phyloP scores from a whole-genome alignment of 2,888 invertebrate genomes.

The Phalera bucephala region DNA sequence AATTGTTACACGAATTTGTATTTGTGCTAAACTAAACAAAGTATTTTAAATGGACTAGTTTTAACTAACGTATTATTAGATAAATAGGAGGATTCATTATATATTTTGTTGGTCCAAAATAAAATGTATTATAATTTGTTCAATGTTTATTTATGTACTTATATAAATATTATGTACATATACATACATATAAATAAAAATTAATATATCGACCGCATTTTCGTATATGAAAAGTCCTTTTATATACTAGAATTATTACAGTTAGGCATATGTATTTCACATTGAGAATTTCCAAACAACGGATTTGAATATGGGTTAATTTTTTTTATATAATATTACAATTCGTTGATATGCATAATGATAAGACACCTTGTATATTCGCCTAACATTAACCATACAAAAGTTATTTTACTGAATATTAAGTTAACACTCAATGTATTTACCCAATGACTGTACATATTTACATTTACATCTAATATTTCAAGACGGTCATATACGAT shows the following conservation, averaged over 20 bases:
- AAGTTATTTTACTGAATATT: slow-evolving; percentile 49
- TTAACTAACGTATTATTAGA: not conserved
- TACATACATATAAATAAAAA: no score
- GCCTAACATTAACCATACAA: slow-evolving; percentile 68
- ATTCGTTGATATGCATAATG: slow-evolving; percentile 82
- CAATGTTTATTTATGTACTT: slow-evolving; percentile 12
- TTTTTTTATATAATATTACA: slow-evolving; percentile 55
- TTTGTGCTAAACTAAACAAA: no score
- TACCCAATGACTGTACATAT: slow-evolving; percentile 65
- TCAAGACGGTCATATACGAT: slow-evolving; percentile 19
- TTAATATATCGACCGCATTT: no score
- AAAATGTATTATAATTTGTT: no score
- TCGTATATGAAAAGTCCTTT: no score
- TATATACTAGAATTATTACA: slow-evolving; percentile 21
- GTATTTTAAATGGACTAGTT: not conserved
- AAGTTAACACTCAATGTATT: slow-evolving; percentile 41
- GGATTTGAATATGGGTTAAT: slow-evolving; percentile 31
- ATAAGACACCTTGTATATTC: slow-evolving; percentile 81
- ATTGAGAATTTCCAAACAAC: slow-evolving; percentile 35
- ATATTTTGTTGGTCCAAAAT: slow-evolving; percentile 21
- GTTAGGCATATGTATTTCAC: slow-evolving; percentile 27
- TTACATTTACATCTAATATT: slow-evolving; percentile 49
- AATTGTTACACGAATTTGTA: not conserved
- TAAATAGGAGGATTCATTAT: no score
- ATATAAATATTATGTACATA: slow-evolving; percentile 11